Conservation (phyloP, 2,797 vertebrate genomes). For the Microctenopoma stevenorrisi region DNA sequence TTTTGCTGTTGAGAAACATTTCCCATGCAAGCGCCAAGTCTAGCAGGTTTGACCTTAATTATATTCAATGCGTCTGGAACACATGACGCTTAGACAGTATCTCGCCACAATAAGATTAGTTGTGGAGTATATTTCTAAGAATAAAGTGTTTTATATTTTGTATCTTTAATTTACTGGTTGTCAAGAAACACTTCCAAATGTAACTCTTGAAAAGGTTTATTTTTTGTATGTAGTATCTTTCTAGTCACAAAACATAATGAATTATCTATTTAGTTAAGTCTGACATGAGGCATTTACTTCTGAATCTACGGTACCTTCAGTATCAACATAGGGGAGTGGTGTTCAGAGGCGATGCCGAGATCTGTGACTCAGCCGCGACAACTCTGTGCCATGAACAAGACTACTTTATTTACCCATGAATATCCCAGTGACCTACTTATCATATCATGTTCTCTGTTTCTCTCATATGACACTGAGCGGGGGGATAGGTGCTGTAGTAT, state of each 20-base stretch:
- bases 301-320: slow-evolving; percentile 36
- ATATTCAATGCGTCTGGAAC: background rate
- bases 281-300: slow-evolving; percentile 42
- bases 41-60: background rate
- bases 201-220: too few relatives aligned
- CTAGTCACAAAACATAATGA: too few relatives aligned
- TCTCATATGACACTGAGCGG: background rate
- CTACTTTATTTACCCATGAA: background rate
- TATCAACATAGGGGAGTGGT: slow-evolving; percentile 37
- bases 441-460: background rate
- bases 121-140: too few relatives aligned
- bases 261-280: slow-evolving; percentile 13
- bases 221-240: too few relatives aligned
- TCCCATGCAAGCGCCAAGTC: background rate
- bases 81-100: too few relatives aligned
- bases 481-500: background rate
- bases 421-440: background rate
- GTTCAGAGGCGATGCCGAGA: slow-evolving; percentile 33
- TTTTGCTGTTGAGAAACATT: slow-evolving; percentile 1
- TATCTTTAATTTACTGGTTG: too few relatives aligned
- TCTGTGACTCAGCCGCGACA: slow-evolving; percentile 57
- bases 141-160: too few relatives aligned
- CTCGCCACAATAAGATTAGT: too few relatives aligned
- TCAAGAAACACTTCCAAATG: too few relatives aligned
- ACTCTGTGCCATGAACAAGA: slow-evolving; percentile 13